phyloP scores from a whole-genome alignment of 2,113 vertebrate species.

The Neogale vison region DNA sequence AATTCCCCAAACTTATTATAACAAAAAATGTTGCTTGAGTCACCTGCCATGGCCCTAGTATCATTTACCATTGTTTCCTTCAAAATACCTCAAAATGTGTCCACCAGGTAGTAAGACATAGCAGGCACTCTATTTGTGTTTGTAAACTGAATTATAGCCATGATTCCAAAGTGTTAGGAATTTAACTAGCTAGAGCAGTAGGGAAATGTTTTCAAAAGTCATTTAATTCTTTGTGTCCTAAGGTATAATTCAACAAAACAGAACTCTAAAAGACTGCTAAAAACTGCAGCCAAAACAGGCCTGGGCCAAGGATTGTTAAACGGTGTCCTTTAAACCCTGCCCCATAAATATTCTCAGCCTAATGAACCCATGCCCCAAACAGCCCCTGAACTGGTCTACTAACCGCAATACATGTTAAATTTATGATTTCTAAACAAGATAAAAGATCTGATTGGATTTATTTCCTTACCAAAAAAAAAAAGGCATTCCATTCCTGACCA shows the following conservation, averaged over 20 bases:
- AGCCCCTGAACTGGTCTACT: slow-evolving; percentile 72
- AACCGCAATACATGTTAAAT: slow-evolving; percentile 76
- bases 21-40: not conserved
- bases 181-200: not conserved
- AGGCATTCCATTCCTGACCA: slow-evolving; percentile 45
- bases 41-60: not conserved
- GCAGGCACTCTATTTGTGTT: not conserved
- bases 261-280: not conserved
- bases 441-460: slow-evolving; percentile 73
- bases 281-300: slow-evolving; percentile 55
- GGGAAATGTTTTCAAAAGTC: slow-evolving; percentile 43
- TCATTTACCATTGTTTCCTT: not conserved
- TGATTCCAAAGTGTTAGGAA: not conserved
- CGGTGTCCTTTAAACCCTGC: slow-evolving; percentile 67
- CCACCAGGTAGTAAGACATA: not conserved
- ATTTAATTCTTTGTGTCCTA: slow-evolving; percentile 52
- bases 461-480: slow-evolving; percentile 43
- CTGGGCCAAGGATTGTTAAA: slow-evolving; percentile 60
- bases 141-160: not conserved
- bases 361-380: slow-evolving; percentile 65
- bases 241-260: slow-evolving; percentile 57
- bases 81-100: not conserved
- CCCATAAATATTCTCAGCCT: slow-evolving; percentile 79
- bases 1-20: not conserved
- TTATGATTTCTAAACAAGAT: slow-evolving; percentile 82